Percentiles rank a stretch among this genome's conserved stretches.
Evolutionary conservation across 2,888 invertebrate genomes (phyloP).

Genomic region (Isotomurus palustris): DNA sequence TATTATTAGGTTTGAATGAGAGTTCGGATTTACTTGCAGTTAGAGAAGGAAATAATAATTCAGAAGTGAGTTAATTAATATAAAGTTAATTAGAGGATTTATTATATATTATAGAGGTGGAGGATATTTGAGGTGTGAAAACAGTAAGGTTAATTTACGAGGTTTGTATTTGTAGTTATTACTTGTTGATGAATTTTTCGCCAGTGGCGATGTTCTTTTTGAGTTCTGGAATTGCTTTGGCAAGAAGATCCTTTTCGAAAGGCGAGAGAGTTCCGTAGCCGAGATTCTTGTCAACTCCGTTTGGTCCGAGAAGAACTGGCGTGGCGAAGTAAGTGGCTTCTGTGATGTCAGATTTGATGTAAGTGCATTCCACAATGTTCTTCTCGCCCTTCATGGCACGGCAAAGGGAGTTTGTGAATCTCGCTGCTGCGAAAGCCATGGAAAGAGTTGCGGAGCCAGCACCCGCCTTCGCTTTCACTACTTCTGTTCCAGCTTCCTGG

Average conservation of each 20-base stretch:
- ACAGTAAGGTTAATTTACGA: no score
- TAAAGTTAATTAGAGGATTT: no score
- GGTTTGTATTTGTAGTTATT: no score
- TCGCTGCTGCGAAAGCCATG: conserved; percentile 96
- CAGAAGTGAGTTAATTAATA: no score
- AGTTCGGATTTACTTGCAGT: no score
- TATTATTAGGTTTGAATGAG: no score
- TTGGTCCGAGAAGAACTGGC: conserved; percentile 79
- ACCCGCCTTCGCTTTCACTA: conserved; percentile 96
- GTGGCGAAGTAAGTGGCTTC: conserved; percentile 92
- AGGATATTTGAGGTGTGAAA: no score
- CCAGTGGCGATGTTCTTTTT: conserved; percentile 92
- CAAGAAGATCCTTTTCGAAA: conserved; percentile 76
- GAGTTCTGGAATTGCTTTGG: conserved; percentile 86
- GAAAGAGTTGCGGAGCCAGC: conserved; percentile 97
- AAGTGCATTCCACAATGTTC: conserved; percentile 88
- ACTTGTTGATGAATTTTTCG: conserved; percentile 76
- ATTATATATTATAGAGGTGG: no score
- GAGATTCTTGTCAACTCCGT: conserved; percentile 88
- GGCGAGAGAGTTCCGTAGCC: conserved; percentile 80
- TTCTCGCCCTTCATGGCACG: conserved; percentile 79
- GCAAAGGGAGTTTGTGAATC: conserved; percentile 79
- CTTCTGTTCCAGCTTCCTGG: conserved; percentile 98
- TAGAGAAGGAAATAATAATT: no score
- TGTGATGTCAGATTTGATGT: conserved; percentile 80